phyloP scores from a whole-genome alignment of 2,797 vertebrate genomes.

The Danio tinwini region DNA sequence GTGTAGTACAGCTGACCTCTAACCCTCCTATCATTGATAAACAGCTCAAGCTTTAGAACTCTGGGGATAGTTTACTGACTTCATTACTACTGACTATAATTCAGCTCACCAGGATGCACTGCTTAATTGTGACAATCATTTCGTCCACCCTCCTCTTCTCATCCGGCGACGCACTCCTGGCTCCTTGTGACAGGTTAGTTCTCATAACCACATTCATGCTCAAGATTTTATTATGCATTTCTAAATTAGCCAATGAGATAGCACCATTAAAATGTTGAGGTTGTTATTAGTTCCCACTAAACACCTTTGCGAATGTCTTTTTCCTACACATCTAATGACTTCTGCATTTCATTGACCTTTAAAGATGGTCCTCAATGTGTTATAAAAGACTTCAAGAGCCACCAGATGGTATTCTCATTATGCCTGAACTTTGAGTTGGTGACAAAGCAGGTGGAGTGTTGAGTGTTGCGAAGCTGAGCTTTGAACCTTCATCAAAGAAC shows the following conservation, averaged over 20 bases:
- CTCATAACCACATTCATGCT: too few relatives aligned
- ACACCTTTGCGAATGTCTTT: not conserved
- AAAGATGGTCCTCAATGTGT: not conserved
- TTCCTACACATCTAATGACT: not conserved
- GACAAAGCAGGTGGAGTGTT: not conserved
- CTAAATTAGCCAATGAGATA: not conserved
- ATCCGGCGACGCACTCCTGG: slow-evolving; percentile 54
- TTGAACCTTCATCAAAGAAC: slow-evolving; percentile 16
- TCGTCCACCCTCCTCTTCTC: not conserved
- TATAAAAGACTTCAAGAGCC: not conserved
- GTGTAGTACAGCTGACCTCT: not conserved
- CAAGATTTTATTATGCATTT: not conserved
- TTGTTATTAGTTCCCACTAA: too few relatives aligned
- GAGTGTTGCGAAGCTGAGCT: slow-evolving; percentile 17
- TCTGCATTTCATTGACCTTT: not conserved
- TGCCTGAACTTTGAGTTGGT: slow-evolving; percentile 4
- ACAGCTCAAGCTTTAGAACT: not conserved
- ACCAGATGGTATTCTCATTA: slow-evolving; percentile 10
- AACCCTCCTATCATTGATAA: not conserved
- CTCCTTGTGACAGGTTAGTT: slow-evolving; percentile 83
- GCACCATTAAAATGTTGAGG: not conserved
- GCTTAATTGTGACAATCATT: not conserved
- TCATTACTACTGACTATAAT: not conserved
- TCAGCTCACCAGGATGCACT: slow-evolving; percentile 25
- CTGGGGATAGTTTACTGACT: not conserved